phyloP scores from a whole-genome alignment of 1,140 invertebrate genomes.

The Drosophila neocordata region DNA sequence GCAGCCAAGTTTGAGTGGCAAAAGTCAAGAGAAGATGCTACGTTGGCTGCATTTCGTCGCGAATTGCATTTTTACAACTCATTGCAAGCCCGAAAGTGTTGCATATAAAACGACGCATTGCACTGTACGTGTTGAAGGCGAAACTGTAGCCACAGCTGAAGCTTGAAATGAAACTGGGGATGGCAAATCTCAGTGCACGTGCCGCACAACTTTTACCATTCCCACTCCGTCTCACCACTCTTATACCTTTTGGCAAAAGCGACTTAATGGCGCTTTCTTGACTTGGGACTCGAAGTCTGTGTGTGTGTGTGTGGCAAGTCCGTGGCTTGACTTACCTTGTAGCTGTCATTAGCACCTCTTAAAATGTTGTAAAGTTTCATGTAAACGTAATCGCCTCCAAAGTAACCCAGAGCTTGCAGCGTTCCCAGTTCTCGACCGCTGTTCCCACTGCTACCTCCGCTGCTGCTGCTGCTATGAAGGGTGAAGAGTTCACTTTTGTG shows the following conservation, averaged over 20 bases:
- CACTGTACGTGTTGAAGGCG: constrained; percentile 59
- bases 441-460: constrained; percentile 26
- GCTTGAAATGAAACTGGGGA: constrained; percentile 24
- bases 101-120: constrained; percentile 76
- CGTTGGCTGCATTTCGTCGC: constrained; percentile 56
- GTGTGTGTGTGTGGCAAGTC: constrained; percentile 23
- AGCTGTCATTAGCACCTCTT: constrained; percentile 89
- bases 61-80: constrained; percentile 73
- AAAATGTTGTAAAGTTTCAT: constrained; percentile 89
- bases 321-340: constrained; percentile 85
- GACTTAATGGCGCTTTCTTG: constrained; percentile 63
- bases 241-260: constrained; percentile 11
- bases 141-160: not conserved
- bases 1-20: constrained; percentile 44
- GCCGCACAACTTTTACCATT: constrained; percentile 73
- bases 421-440: constrained; percentile 45
- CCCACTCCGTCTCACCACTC: not conserved
- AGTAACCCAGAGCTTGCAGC: constrained; percentile 84
- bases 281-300: not conserved
- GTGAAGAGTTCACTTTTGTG: constrained; percentile 84
- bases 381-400: constrained; percentile 88
- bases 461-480: constrained; percentile 42
- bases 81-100: constrained; percentile 67
- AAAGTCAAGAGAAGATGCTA: constrained; percentile 60
- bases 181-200: constrained; percentile 72